Base-by-base conservation (phyloP, 1,140 invertebrate species). In the Ceratina japonica region DNA sequence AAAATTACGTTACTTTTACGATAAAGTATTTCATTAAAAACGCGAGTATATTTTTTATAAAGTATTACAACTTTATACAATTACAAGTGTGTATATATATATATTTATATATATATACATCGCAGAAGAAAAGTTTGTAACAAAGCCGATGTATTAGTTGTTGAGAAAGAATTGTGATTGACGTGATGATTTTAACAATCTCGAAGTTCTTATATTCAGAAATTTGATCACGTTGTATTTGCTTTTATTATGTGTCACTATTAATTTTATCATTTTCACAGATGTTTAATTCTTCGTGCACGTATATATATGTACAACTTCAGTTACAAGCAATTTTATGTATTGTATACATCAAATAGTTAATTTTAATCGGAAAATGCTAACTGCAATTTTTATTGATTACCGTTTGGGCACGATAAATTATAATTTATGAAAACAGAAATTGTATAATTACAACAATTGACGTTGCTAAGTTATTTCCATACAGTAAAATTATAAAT, bases 391-490 rank as follows among this genome's bases (percentile, higher is more conserved):
- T 70, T 52, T 71, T 71, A 18, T 16, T 52, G 16, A 70, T 24
- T 31, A 3, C 15, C 52, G 5, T 44, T n/a, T 71, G 31, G 52
- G n/a, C 5, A 44, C 18, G 37, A 44, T 44, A 10, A 24, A 24
- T 71, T 71, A 27, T 69, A 71, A 71, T 77, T 63, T 77, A 1
- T 71, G 2, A 4, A 31, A 77, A 22, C 54, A 44, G 37, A 77
- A 54, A 62, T 44, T 52, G 15, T 76, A 22, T 13, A 24, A 16
- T 24, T 44, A 70, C 16, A 70, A 70, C 3, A 69, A 27, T 51
- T 68, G 1, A 52, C 4, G 61, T 77, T 70, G 56, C 49, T 69
- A 31, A n/a, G 22, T 51, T 59, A 20, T 1, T 77, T 77, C 52
- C 61, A 20, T 37, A 62, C 7, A 58, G 44, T 10, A 59, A 59